Percentiles rank a stretch among this genome's conserved stretches.
These are phyloP conservation scores for Pediacus dermestoides DNA, from an alignment of 2,888 invertebrate species.

Conservation along the genomic window DNA sequence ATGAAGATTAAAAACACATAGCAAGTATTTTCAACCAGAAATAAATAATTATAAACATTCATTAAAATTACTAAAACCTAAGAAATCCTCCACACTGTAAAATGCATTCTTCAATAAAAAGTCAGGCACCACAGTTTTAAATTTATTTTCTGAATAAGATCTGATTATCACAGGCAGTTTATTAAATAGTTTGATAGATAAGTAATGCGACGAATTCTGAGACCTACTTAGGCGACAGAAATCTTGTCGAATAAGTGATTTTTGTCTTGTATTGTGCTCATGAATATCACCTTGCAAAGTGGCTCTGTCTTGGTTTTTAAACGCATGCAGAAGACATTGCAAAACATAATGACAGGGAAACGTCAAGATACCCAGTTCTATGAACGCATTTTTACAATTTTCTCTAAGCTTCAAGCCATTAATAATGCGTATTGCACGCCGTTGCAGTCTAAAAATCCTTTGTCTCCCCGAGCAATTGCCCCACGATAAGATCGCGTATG, in stretches of 20 bases:
- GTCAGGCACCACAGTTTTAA: neutral
- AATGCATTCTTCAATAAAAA: neutral
- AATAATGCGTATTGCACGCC: neutral
- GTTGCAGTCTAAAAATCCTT: neutral
- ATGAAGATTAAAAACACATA: no score
- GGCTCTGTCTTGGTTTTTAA: no score
- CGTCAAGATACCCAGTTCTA: no score
- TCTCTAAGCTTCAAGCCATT: neutral
- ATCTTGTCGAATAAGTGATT: no score
- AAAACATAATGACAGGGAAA: no score
- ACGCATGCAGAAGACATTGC: neutral
- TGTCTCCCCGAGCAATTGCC: neutral
- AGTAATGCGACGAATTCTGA: neutral
- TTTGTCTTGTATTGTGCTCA: no score
- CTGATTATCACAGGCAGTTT: neutral
- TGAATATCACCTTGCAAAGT: no score
- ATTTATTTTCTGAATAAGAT: neutral
- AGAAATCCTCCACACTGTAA: neutral
- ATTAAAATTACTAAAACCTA: neutral
- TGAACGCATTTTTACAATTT: neutral
- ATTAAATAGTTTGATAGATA: constrained; percentile 1
- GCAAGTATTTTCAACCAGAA: no score
- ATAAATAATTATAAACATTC: neutral
- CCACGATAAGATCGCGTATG: neutral
- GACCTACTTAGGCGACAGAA: neutral